Evolutionary conservation across 2,888 invertebrate species (phyloP).

Genomic region (Drosophila anceps): DNA sequence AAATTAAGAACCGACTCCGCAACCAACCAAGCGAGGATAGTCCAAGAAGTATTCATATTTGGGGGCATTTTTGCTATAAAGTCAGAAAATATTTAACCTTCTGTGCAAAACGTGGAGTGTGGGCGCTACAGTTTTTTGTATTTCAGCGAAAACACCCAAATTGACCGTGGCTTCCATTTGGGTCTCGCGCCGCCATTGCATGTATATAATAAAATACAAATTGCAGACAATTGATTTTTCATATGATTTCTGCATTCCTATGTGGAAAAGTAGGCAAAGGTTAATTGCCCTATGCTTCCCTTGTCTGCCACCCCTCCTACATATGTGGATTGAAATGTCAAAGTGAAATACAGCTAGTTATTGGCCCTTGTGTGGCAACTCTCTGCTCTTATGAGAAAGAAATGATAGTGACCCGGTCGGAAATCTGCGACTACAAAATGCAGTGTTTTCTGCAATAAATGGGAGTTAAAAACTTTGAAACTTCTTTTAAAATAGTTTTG

Average conservation of each 20-base stretch:
- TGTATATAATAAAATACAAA: slow-evolving; percentile 72
- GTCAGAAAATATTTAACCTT: slow-evolving; percentile 20
- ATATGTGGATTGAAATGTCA: slow-evolving; percentile 61
- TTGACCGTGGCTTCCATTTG: slow-evolving; percentile 79
- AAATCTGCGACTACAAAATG: background rate
- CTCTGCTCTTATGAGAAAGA: background rate
- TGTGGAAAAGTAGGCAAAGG: slow-evolving; percentile 71
- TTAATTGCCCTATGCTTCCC: slow-evolving; percentile 58
- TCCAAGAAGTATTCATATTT: slow-evolving; percentile 60
- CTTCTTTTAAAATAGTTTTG: background rate
- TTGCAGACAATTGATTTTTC: slow-evolving; percentile 78
- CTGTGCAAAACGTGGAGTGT: background rate
- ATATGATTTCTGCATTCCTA: slow-evolving; percentile 63
- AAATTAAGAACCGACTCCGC: background rate
- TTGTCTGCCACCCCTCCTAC: slow-evolving; percentile 11
- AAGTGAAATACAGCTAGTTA: slow-evolving; percentile 57
- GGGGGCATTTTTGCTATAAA: slow-evolving; percentile 28
- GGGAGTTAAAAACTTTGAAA: background rate
- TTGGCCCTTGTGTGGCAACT: slow-evolving; percentile 33
- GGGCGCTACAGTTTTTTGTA: slow-evolving; percentile 41
- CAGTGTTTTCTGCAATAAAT: too few species aligned
- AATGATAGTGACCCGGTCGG: background rate
- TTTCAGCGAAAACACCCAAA: slow-evolving; percentile 75
- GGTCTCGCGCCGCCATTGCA: slow-evolving; percentile 39
- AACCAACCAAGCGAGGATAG: slow-evolving; percentile 12